Conservation (phyloP, 2,113 vertebrate species). For the Hippopotamus amphibius region DNA sequence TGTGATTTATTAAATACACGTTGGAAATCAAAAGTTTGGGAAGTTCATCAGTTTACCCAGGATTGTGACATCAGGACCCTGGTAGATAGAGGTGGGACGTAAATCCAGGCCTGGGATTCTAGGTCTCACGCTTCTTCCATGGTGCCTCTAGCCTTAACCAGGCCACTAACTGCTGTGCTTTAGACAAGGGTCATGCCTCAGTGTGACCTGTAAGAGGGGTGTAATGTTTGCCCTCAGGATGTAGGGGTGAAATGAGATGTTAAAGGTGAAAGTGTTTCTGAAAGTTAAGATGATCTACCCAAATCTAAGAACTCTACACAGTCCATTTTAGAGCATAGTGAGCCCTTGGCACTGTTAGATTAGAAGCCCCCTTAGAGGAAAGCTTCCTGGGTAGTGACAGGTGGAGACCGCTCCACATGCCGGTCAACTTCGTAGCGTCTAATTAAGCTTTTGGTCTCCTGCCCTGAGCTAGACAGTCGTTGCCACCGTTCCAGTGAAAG, state of each 20-base stretch:
- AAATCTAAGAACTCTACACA: neutral
- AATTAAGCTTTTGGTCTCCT: slow-evolving; percentile 29
- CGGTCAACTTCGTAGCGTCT: neutral
- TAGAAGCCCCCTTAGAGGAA: neutral
- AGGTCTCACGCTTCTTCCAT: neutral
- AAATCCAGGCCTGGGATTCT: neutral
- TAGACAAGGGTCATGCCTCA: neutral
- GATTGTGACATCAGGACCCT: neutral
- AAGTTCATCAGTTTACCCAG: neutral
- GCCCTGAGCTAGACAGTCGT: slow-evolving; percentile 86
- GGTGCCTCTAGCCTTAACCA: neutral
- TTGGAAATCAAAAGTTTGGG: neutral
- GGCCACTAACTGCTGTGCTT: neutral
- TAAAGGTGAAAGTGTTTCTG: neutral
- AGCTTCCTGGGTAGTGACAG: too few species aligned
- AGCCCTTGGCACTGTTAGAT: neutral
- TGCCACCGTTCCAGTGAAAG: slow-evolving; percentile 94
- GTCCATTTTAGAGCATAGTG: neutral
- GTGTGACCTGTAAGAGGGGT: neutral
- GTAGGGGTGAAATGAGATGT: neutral
- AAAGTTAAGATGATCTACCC: neutral
- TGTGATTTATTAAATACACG: neutral
- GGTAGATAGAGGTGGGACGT: neutral
- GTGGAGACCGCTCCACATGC: neutral
- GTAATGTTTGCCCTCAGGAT: neutral